Conservation (phyloP, 1,140 invertebrate species). For the Daktulosphaira vitifoliae region DNA sequence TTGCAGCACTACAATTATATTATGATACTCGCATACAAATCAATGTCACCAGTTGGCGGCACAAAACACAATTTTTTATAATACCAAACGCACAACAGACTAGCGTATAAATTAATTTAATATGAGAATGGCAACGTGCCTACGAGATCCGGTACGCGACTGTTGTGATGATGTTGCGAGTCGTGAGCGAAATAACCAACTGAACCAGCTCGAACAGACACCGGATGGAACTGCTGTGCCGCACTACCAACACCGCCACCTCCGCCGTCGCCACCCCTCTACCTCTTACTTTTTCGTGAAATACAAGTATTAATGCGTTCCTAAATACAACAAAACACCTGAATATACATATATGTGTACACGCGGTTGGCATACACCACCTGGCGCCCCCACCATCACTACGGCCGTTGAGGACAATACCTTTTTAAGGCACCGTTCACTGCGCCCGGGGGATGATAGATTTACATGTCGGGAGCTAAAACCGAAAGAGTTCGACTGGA, state of each 20-base stretch:
- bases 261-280: background rate
- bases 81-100: too few relatives aligned
- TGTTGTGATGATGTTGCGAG: background rate
- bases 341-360: conserved; percentile 5
- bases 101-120: too few relatives aligned
- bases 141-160: background rate
- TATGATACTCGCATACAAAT: too few relatives aligned
- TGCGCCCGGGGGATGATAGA: too few relatives aligned
- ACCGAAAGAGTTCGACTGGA: too few relatives aligned
- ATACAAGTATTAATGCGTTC: conserved; percentile 26
- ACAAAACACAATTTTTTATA: too few relatives aligned
- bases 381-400: conserved; percentile 5
- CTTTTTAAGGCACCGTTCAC: too few relatives aligned
- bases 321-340: conserved; percentile 33
- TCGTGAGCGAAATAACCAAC: conserved; percentile 29
- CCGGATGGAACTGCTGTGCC: conserved; percentile 8
- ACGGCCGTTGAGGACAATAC: conserved; percentile 16
- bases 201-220: conserved; percentile 1
- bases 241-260: background rate
- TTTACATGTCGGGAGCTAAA: too few relatives aligned
- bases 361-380: conserved; percentile 1
- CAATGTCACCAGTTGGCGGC: too few relatives aligned
- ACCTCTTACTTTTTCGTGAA: background rate
- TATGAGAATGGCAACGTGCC: background rate
- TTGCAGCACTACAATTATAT: too few relatives aligned